Evolutionary conservation across 2,113 vertebrate genomes (phyloP), one percentile per base, ranked within the genome.

Genomic region (Perca fluviatilis): DNA sequence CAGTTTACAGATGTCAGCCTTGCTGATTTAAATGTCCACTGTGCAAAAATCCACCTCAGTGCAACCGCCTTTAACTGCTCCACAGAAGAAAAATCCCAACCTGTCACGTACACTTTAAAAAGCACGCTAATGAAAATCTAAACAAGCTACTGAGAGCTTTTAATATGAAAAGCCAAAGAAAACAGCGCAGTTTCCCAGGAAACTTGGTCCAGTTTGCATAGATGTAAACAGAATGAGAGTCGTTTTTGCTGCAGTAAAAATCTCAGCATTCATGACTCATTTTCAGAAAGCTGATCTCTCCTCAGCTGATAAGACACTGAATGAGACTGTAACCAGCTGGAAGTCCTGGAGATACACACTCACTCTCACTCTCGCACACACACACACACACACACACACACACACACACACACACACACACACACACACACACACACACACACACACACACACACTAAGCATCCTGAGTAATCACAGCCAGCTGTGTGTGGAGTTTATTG

Each of bases 251-350:
- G 43, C 49, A 70, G 43, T 25, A 64, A 83, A 72, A 57, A 60
- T 27, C 40, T 74, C 58, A 78, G 84, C 63, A 62, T 85, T 87
- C 67, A 88, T 93, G 88, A 90, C 60, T 93, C 89, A 91, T 80
- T 90, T 88, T 89, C 62, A 79, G 79, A 83, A 69, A 78, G 30
- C 50, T 5, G 81, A 86, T 88, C 80, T 74, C 75, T 81, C 61
- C 60, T 67, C 79, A 60, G 57, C 85, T 86, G 93, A 93, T 91
- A 91, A 91, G 87, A 82, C 53, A 53, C 69, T 60, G 61, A 70
- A n/a, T 88, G 63, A 91, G 87, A 83, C 80, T 64, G 50, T 71
- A 80, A 79, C 79, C 85, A 90, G 76, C 92, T 90, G 87, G 77
- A 30, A 77, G 73, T 77, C 71, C 68, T 25, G 53, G 1, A 70